A percentile compares a stretch with the other conserved stretches of the same genome.
phyloP scores from a whole-genome alignment of 2,797 vertebrate genomes.

The Rallus crepitans region DNA sequence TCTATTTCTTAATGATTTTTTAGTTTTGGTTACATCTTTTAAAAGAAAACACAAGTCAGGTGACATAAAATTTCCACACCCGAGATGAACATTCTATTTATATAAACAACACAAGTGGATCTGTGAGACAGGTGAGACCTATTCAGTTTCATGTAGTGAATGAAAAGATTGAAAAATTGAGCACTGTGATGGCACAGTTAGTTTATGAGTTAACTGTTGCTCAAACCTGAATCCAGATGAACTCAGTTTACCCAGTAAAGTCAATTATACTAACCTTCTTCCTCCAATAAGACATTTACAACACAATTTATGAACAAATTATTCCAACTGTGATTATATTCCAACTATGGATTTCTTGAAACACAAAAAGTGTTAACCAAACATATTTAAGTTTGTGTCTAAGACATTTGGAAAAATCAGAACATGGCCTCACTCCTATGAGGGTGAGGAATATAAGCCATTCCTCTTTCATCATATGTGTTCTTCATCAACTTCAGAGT shows the following conservation, averaged over 20 bases:
- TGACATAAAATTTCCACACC: neutral
- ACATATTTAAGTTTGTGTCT: neutral
- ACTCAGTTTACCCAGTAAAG: neutral
- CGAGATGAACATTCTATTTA: neutral
- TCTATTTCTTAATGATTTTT: neutral
- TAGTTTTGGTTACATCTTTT: neutral
- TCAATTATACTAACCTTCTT: neutral
- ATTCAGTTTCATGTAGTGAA: neutral
- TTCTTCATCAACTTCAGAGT: neutral
- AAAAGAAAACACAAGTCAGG: neutral
- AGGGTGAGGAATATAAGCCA: neutral
- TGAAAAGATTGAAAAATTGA: neutral
- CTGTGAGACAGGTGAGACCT: neutral
- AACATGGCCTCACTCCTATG: accelerated
- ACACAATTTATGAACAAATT: neutral
- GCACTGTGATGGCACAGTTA: neutral
- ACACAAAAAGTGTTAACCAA: neutral
- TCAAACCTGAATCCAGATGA: neutral
- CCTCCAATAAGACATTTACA: neutral
- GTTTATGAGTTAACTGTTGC: neutral
- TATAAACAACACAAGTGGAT: neutral
- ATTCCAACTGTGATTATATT: neutral
- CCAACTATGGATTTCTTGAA: neutral
- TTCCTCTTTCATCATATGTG: neutral
- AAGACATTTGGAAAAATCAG: neutral